Evolutionary conservation across 2,797 vertebrate genomes (phyloP).

Genomic region (Poeciliopsis gracilis): DNA sequence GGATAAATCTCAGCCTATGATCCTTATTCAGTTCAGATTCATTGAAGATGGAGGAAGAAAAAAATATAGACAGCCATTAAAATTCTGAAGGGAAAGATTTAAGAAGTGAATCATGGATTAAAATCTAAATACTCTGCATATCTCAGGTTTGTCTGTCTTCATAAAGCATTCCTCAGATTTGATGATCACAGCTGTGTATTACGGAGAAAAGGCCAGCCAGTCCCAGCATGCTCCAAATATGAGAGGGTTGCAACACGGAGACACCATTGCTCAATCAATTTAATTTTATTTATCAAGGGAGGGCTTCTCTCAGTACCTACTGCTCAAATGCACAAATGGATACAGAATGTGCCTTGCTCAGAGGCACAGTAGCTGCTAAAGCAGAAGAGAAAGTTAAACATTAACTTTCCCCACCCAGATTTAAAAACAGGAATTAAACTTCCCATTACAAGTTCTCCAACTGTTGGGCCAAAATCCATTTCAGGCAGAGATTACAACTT

Average conservation of each 20-base stretch:
- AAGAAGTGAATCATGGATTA: not conserved
- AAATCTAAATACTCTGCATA: slow-evolving; percentile 13
- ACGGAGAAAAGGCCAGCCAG: slow-evolving; percentile 62
- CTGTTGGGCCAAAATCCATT: slow-evolving; percentile 27
- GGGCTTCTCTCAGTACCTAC: slow-evolving; percentile 20
- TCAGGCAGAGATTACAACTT: slow-evolving; percentile 37
- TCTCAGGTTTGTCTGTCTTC: not conserved
- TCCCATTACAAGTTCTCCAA: slow-evolving; percentile 45
- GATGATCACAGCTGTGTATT: slow-evolving; percentile 35
- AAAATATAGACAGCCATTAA: slow-evolving; percentile 20
- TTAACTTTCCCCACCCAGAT: slow-evolving; percentile 68
- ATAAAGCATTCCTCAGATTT: slow-evolving; percentile 18
- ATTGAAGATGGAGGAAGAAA: not conserved
- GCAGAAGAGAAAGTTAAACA: slow-evolving; percentile 57
- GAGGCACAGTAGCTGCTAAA: slow-evolving; percentile 42
- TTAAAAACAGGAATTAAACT: slow-evolving; percentile 40
- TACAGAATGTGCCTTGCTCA: slow-evolving; percentile 61
- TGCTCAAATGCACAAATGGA: slow-evolving; percentile 5
- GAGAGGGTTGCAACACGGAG: slow-evolving; percentile 70
- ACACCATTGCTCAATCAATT: slow-evolving; percentile 72
- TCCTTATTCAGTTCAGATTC: not conserved
- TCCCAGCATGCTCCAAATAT: slow-evolving; percentile 68
- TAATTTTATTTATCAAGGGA: slow-evolving; percentile 50
- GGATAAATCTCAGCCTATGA: not conserved
- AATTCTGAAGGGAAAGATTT: not conserved